Conservation (phyloP, 2,113 vertebrate species). For the Micronisus gabar region DNA sequence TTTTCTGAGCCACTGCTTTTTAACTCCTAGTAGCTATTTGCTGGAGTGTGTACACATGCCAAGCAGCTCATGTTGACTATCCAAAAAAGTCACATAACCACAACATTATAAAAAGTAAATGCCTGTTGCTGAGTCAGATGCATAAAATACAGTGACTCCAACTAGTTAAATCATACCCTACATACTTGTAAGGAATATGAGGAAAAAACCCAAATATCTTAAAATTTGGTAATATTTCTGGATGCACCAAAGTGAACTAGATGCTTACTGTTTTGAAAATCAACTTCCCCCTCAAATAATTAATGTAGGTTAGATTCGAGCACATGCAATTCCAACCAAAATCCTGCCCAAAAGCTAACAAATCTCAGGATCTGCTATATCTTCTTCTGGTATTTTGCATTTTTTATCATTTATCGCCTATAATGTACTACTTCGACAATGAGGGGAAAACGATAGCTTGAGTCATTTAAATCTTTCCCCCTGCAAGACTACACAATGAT, state of each 20-base stretch:
- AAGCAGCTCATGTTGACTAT: rapidly evolving
- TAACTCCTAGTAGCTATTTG: neutral
- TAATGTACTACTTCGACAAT: rapidly evolving
- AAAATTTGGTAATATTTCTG: neutral
- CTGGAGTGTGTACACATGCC: rapidly evolving
- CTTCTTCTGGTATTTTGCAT: no score
- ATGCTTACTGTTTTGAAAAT: neutral
- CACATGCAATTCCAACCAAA: neutral
- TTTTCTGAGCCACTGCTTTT: neutral
- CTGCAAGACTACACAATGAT: neutral
- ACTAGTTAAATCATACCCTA: no score
- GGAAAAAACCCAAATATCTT: neutral
- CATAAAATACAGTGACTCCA: neutral
- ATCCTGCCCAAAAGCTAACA: neutral
- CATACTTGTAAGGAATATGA: rapidly evolving
- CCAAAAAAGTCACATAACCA: neutral
- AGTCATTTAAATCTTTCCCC: neutral
- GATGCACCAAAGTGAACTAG: neutral
- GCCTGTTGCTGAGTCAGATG: neutral
- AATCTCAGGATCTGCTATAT: neutral
- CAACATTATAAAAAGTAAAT: neutral
- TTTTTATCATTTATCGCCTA: neutral
- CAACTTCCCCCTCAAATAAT: neutral
- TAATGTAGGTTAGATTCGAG: rapidly evolving
- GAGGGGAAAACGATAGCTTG: neutral